Evolutionary conservation across 1,140 invertebrate genomes (phyloP).

Genomic region (Aphelenchoides besseyi): DNA sequence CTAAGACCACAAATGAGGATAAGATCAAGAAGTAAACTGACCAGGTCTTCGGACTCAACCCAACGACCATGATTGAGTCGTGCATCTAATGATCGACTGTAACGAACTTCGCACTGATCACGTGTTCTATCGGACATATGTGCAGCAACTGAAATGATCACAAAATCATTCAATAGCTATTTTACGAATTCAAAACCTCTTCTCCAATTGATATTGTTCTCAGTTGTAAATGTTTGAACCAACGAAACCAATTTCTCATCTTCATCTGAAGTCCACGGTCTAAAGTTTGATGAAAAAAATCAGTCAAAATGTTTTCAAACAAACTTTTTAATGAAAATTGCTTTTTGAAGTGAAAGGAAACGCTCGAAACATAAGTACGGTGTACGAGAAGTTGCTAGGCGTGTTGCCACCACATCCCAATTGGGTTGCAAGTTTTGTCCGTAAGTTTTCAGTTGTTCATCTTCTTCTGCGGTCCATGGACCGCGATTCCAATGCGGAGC

Average conservation of each 20-base stretch:
- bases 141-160: slow-evolving; percentile 36
- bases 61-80: slow-evolving; percentile 39
- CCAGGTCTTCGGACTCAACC: slow-evolving; percentile 43
- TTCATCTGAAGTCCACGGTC: slow-evolving; percentile 36
- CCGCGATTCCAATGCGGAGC: slow-evolving; percentile 19
- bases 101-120: slow-evolving; percentile 33
- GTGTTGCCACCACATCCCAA: slow-evolving; percentile 37
- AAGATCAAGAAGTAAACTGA: slow-evolving; percentile 25
- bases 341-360: slow-evolving; percentile 27
- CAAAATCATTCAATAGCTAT: slow-evolving; percentile 13
- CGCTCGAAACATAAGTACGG: slow-evolving; percentile 42
- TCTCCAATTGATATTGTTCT: slow-evolving; percentile 41
- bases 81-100: slow-evolving; percentile 33
- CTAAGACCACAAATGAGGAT: slow-evolving; percentile 38
- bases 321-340: not conserved
- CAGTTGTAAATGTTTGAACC: slow-evolving; percentile 31
- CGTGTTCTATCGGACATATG: slow-evolving; percentile 41
- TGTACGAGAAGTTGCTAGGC: slow-evolving; percentile 22
- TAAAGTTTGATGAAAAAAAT: slow-evolving; percentile 14
- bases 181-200: slow-evolving; percentile 32
- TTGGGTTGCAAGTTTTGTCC: slow-evolving; percentile 24
- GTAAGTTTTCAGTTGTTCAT: slow-evolving; percentile 20
- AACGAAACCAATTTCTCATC: slow-evolving; percentile 36
- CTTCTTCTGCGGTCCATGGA: slow-evolving; percentile 36
- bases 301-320: not conserved